Percentiles rank a stretch among this genome's conserved stretches.
Conservation (phyloP, 2,888 invertebrate species). For the Netelia melanura region DNA sequence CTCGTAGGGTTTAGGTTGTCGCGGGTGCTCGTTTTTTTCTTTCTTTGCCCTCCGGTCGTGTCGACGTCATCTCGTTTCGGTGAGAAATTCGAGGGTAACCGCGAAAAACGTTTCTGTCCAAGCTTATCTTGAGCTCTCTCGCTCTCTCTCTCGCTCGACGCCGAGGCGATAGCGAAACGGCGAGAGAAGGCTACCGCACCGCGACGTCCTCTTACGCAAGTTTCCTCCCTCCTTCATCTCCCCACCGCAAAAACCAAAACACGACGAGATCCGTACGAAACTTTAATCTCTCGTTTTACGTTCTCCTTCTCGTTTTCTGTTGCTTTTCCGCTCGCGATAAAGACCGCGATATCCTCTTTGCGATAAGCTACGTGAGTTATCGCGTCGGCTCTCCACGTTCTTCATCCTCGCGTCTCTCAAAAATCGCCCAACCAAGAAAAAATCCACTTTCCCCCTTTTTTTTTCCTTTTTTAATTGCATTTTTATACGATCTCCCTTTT, state of each 20-base stretch:
- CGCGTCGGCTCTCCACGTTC: too few relatives aligned
- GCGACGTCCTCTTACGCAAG: background rate
- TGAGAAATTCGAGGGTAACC: slow-evolving; percentile 16
- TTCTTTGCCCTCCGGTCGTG: background rate
- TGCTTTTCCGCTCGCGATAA: background rate
- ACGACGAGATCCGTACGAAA: background rate
- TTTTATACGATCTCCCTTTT: too few relatives aligned
- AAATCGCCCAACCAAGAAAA: too few relatives aligned
- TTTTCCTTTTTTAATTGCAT: too few relatives aligned
- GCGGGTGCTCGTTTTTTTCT: background rate
- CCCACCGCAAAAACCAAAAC: background rate
- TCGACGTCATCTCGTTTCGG: background rate
- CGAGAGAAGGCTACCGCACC: background rate
- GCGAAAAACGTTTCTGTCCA: slow-evolving; percentile 16
- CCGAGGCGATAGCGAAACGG: slow-evolving; percentile 5
- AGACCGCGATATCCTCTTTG: background rate
- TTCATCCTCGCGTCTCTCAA: too few relatives aligned
- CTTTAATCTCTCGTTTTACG: background rate
- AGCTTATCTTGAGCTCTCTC: background rate
- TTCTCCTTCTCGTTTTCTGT: background rate
- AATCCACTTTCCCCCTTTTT: too few relatives aligned
- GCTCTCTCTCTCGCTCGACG: background rate
- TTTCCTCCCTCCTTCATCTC: too few relatives aligned
- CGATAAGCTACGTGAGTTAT: background rate
- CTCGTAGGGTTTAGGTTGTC: too few relatives aligned